phyloP scores from a whole-genome alignment of 2,888 invertebrate genomes.

The Apomyelois bistriatella region DNA sequence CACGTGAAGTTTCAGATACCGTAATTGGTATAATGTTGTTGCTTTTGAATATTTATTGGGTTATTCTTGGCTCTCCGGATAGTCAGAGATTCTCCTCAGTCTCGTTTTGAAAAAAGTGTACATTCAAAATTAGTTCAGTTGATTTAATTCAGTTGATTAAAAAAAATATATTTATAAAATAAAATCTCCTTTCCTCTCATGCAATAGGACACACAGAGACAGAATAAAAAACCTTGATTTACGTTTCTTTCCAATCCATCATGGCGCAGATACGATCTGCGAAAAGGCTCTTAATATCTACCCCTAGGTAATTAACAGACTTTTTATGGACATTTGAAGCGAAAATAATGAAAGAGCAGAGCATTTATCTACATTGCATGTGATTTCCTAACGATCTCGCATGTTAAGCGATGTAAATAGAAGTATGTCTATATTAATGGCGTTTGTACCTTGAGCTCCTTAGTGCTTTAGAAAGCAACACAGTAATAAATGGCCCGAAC shows the following conservation, averaged over 20 bases:
- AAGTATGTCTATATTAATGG: too few species aligned
- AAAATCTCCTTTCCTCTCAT: neutral
- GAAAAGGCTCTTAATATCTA: neutral
- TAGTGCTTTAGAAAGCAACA: too few species aligned
- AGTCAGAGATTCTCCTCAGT: neutral
- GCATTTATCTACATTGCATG: too few species aligned
- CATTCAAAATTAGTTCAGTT: too few species aligned
- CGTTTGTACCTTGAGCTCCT: too few species aligned
- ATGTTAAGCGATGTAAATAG: too few species aligned
- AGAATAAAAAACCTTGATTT: slow-evolving; percentile 23
- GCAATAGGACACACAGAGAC: slow-evolving; percentile 10
- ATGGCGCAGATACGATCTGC: slow-evolving; percentile 17
- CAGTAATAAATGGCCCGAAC: too few species aligned
- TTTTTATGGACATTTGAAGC: neutral
- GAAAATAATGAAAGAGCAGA: neutral
- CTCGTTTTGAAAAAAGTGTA: too few species aligned
- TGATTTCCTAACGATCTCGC: too few species aligned
- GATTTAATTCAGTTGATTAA: too few species aligned
- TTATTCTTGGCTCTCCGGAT: neutral
- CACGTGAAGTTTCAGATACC: neutral
- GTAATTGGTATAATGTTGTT: neutral
- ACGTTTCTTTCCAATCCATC: slow-evolving; percentile 23
- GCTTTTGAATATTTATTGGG: slow-evolving; percentile 4
- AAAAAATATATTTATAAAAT: neutral
- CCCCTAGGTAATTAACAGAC: neutral